Conservation (phyloP, 2,797 vertebrate genomes). For the Gymnopithys bicolor region DNA sequence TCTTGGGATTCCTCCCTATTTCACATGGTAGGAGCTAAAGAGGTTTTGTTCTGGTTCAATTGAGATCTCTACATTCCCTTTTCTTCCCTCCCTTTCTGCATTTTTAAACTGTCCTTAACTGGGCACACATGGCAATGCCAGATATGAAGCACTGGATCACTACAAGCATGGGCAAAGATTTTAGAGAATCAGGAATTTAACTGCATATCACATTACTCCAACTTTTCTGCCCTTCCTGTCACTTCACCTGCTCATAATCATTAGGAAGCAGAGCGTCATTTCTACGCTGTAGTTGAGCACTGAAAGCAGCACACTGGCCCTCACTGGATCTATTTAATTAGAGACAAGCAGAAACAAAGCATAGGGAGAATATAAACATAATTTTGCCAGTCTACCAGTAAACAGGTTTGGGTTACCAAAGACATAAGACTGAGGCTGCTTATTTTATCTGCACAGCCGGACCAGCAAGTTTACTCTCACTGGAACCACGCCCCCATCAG, state of each 20-base stretch:
- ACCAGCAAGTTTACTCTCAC: accelerated
- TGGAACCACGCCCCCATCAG: not conserved
- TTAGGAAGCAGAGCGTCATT: not conserved
- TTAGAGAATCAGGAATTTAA: not conserved
- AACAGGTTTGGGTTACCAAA: conserved; percentile 7
- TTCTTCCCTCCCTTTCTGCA: not conserved
- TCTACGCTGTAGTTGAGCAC: conserved; percentile 1
- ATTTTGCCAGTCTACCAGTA: not conserved
- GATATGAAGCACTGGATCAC: not conserved
- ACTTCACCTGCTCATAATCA: conserved; percentile 6
- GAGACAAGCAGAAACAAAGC: conserved; percentile 35
- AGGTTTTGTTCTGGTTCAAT: not conserved
- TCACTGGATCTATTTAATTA: conserved; percentile 29
- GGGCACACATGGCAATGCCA: not conserved
- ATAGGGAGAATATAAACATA: not conserved
- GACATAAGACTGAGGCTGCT: not conserved
- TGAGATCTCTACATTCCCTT: not conserved
- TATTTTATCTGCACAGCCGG: not conserved
- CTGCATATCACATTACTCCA: not conserved
- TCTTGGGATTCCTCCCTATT: not conserved
- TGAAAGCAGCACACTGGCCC: not conserved
- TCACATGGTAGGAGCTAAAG: not conserved
- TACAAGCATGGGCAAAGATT: not conserved
- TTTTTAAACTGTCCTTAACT: not conserved
- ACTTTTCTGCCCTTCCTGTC: not conserved